Conservation (phyloP, 2,888 invertebrate species). For the Galerucella nymphaeae region DNA sequence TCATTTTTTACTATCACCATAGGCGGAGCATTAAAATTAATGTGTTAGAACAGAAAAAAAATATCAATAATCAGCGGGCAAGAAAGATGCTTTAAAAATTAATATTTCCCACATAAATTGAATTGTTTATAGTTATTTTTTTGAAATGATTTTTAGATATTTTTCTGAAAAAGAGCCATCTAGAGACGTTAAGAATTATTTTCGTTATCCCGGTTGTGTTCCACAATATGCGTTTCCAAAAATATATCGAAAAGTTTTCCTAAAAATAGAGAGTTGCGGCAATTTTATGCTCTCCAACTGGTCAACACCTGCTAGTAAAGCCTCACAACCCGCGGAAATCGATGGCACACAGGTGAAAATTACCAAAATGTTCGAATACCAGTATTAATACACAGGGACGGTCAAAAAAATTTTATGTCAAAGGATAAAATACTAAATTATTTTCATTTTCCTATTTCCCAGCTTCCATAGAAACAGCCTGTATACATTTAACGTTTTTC, state of each 20-base stretch:
- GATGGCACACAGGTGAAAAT: constrained; percentile 56
- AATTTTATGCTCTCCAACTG: constrained; percentile 58
- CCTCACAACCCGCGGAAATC: constrained; percentile 52
- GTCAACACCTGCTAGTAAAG: constrained; percentile 56
- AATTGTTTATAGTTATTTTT: no score
- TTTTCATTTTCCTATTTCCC: no score
- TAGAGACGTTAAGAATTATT: not conserved
- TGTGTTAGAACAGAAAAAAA: no score
- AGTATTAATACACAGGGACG: constrained; percentile 10
- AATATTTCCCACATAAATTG: no score
- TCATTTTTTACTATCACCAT: no score
- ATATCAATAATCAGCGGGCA: no score
- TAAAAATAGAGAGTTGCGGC: constrained; percentile 50
- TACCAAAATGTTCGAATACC: constrained; percentile 37
- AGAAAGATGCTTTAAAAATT: no score
- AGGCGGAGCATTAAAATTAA: no score
- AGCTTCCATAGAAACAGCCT: no score
- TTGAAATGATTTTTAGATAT: no score
- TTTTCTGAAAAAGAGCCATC: not conserved
- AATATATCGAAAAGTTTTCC: constrained; percentile 28
- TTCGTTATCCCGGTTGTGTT: not conserved
- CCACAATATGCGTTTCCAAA: constrained; percentile 26
- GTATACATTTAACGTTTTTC: no score
- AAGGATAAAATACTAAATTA: not conserved
- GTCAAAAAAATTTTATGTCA: not conserved